Evolutionary conservation across 1,140 invertebrate species (phyloP), one percentile per base, ranked within the genome.

Genomic region (Drosophila sproati): DNA sequence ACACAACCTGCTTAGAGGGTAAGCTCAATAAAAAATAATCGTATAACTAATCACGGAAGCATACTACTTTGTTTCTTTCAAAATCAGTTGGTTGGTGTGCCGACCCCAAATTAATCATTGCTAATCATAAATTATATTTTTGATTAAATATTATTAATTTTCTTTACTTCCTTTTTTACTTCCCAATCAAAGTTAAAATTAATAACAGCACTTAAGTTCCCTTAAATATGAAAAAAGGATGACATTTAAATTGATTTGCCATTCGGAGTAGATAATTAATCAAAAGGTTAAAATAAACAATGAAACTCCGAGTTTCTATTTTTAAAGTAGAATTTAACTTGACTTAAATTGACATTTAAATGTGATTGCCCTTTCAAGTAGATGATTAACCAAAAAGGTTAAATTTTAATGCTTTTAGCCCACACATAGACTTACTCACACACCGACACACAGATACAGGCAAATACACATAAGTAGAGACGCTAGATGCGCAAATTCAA

Each of bases 401-500:
- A 57, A 67, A 47, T 20, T 41, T 50, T 28, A 41, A 56, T 45
- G 54, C 56, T 59, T 45, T 29, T 41, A 41, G 39, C 39, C 3
- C 39, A 43, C 5, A 37, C 35, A 37, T 20, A 20, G 20, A 20
- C 20, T 20, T 5, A 37, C 35, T 2, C 5, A 37, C 3, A 4
- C 5, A 5, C 29, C 6, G 1, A 34, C 51, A 45, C 50, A 55
- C 54, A 41, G 10, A 37, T 28, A 37, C 12, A 45, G 39, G 1
- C 20, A 20, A 20, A 20, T 20, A 20, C 20, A 20, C 20, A 20
- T 20, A 20, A 0, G 20, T 20, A 20, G 20, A 20, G 20, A 20
- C 20, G 20, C 20, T 34, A 66, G 34, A 47, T 51, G 47, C 28
- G 45, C 51, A 50, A 54, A 45, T 52, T 71, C 68, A 62, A 73